Percentiles rank a stretch among this genome's conserved stretches.
phyloP scores from a whole-genome alignment of 2,888 invertebrate species.

The Drosophila neonasuta region DNA sequence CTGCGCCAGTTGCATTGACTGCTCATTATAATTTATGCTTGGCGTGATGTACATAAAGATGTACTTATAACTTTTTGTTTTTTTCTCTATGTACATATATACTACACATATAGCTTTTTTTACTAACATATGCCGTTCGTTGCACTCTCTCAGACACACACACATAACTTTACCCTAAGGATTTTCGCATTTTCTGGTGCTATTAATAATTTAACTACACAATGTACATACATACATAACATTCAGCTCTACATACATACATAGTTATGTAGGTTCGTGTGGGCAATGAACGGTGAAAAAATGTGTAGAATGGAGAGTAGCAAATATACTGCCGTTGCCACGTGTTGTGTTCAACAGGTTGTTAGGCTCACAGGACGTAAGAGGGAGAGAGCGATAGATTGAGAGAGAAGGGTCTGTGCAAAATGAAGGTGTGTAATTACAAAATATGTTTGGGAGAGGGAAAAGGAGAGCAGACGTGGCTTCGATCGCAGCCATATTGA shows the following conservation, averaged over 20 bases:
- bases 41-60: neutral
- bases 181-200: slow-evolving; percentile 14
- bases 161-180: slow-evolving; percentile 5
- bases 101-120: neutral
- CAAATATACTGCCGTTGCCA: slow-evolving; percentile 17
- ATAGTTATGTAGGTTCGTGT: neutral
- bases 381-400: too few species aligned
- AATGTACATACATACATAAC: neutral
- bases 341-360: slow-evolving; percentile 51
- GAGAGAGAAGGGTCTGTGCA: slow-evolving; percentile 11
- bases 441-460: slow-evolving; percentile 11
- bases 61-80: neutral
- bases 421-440: slow-evolving; percentile 7
- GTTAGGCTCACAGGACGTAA: slow-evolving; percentile 22
- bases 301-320: neutral
- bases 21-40: neutral
- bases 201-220: slow-evolving; percentile 45
- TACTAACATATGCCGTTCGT: neutral
- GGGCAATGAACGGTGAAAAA: slow-evolving; percentile 4
- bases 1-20: slow-evolving; percentile 4
- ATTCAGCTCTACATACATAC: neutral
- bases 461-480: slow-evolving; percentile 57
- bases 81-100: neutral
- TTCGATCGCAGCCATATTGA: slow-evolving; percentile 66
- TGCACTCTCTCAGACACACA: neutral